Evolutionary conservation across 2,888 invertebrate genomes (phyloP).

Genomic region (Andrena dorsata): DNA sequence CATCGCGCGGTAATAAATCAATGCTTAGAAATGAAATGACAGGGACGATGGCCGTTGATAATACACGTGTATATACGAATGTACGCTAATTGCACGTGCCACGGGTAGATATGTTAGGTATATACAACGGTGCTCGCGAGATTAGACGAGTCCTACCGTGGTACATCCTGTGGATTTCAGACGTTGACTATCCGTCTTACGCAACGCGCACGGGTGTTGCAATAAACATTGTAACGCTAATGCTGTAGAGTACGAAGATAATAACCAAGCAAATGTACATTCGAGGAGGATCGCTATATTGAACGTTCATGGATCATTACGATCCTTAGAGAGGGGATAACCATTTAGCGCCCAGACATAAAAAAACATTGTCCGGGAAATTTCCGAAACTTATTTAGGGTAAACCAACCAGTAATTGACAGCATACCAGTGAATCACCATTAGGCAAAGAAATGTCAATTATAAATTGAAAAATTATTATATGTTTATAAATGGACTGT

Average conservation of each 20-base stretch:
- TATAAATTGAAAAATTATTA: too few species aligned
- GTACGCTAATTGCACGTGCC: slow-evolving; percentile 62
- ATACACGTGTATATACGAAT: slow-evolving; percentile 57
- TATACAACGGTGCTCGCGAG: slow-evolving; percentile 41
- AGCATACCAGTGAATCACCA: too few species aligned
- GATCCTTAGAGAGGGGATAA: background rate
- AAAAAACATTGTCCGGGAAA: too few species aligned
- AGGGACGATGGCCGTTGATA: slow-evolving; percentile 60
- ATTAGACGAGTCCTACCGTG: slow-evolving; percentile 53
- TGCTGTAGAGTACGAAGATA: slow-evolving; percentile 18
- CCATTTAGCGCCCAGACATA: too few species aligned
- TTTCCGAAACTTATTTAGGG: too few species aligned
- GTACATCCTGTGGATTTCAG: slow-evolving; percentile 50
- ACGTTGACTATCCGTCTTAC: slow-evolving; percentile 23
- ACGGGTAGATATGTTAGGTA: slow-evolving; percentile 28
- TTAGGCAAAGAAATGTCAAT: too few species aligned
- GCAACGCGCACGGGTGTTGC: slow-evolving; percentile 40
- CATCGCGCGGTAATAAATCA: slow-evolving; percentile 59
- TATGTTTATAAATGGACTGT: too few species aligned
- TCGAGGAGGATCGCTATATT: slow-evolving; percentile 29
- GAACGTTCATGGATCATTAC: slow-evolving; percentile 37
- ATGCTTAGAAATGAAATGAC: slow-evolving; percentile 64
- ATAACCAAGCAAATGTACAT: slow-evolving; percentile 19
- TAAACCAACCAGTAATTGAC: too few species aligned
- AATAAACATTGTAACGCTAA: slow-evolving; percentile 52